phyloP scores from a whole-genome alignment of 2,888 invertebrate genomes.

The Brachypalpus laphriformis region DNA sequence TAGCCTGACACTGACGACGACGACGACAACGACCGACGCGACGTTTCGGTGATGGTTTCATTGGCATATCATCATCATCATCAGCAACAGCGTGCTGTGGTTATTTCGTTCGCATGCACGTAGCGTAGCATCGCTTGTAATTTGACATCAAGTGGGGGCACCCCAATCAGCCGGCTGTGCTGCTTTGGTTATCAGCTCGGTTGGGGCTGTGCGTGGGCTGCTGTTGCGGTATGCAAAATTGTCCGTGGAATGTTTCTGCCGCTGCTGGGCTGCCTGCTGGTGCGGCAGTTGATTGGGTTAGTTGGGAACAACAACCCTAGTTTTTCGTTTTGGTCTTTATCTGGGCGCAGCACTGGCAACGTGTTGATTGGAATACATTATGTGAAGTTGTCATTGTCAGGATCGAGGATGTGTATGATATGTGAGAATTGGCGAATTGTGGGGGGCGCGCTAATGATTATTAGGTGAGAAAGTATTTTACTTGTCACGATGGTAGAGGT shows the following conservation, averaged over 20 bases:
- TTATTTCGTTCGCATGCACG: conserved; percentile 51
- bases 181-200: conserved; percentile 35
- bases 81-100: conserved; percentile 36
- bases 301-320: conserved; percentile 53
- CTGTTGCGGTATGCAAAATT: conserved; percentile 51
- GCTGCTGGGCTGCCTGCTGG: not conserved
- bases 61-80: conserved; percentile 60
- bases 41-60: conserved; percentile 61
- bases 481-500: not conserved
- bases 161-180: conserved; percentile 13
- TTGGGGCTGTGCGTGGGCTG: conserved; percentile 52
- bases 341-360: conserved; percentile 41
- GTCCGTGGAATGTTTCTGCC: conserved; percentile 37
- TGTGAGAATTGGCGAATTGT: conserved; percentile 34
- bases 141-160: conserved; percentile 35
- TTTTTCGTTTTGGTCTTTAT: conserved; percentile 13
- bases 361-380: conserved; percentile 29
- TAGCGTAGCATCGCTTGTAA: conserved; percentile 39
- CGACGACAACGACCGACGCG: conserved; percentile 40
- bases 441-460: conserved; percentile 30
- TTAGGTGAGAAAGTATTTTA: conserved; percentile 26
- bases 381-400: conserved; percentile 43
- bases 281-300: conserved; percentile 38
- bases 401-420: conserved; percentile 50
- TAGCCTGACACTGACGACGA: conserved; percentile 47